Percentiles rank a stretch among this genome's conserved stretches.
Conservation (phyloP, 2,888 invertebrate genomes). For the Vesta saturnalis region DNA sequence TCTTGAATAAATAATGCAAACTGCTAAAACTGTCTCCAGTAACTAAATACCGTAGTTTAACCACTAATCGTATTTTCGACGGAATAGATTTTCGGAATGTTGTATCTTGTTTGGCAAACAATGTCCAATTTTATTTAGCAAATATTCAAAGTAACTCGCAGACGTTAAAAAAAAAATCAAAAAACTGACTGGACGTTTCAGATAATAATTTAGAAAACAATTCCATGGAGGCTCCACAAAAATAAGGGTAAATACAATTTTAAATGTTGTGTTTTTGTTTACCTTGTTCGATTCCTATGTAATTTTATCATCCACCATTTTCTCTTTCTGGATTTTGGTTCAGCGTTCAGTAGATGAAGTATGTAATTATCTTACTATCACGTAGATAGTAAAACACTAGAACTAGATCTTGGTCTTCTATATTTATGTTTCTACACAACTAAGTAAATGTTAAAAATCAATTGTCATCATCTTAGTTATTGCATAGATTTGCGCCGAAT, state of each 20-base stretch:
- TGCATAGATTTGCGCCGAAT: too few species aligned
- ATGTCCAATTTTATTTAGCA: neutral
- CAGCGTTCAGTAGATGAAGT: neutral
- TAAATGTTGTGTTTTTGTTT: neutral
- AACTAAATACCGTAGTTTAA: neutral
- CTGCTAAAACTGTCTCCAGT: neutral
- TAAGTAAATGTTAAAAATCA: too few species aligned
- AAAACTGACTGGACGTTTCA: slow-evolving; percentile 3
- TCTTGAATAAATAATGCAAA: neutral
- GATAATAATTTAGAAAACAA: neutral
- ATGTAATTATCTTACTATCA: neutral
- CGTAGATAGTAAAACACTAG: neutral
- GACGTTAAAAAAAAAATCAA: neutral
- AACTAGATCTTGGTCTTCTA: too few species aligned
- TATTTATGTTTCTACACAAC: too few species aligned
- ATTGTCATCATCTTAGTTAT: too few species aligned
- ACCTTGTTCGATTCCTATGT: neutral
- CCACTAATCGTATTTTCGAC: neutral
- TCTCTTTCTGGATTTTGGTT: neutral
- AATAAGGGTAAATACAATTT: neutral
- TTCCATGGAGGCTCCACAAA: too few species aligned
- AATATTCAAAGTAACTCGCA: neutral
- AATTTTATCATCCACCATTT: neutral
- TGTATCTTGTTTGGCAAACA: neutral
- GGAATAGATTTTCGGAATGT: neutral